Base-by-base conservation (phyloP, 1,140 invertebrate genomes). In the Anthonomus grandis region DNA sequence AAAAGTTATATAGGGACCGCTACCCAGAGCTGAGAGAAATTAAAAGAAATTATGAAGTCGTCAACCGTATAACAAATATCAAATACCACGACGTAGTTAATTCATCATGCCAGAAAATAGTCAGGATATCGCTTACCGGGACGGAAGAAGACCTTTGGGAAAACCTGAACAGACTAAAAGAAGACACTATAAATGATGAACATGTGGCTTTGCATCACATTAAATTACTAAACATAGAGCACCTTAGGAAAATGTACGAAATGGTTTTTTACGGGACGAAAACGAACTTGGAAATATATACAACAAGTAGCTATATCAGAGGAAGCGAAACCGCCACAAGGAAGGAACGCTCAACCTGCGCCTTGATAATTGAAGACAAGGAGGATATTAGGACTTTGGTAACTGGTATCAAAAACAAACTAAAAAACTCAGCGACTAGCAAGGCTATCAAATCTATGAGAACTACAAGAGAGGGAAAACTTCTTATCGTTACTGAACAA, bases 231-330 rank as follows among this genome's bases (percentile, higher is more conserved):
- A 17, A 31, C 5, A 10, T 25, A 15, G 24, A 47, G 17, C 5
- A 2, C 10, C 45, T 36, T 8, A 41, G 31, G 17, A 44, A 60
- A 22, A 60, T 60, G 51, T n/a, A 45, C 1, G 45, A 55, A 38
- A 18, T 22, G 4, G 47, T 51, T 3, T 46, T 61, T 31, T 36
- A 47, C 3, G 48, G 44, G 2, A 36, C 36, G 6, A 13, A 38
- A 2, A 54, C n/a, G 10, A 24, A 24, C 1, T 31, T 51, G 37
- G 15, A 42, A 31, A 41, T 60, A 36, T 48, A 47, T 21, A 55
- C n/a, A n/a, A n/a, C n/a, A n/a, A n/a, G n/a, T n/a, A n/a, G n/a
- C n/a, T n/a, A n/a, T n/a, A n/a, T n/a, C n/a, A 13, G 49, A 22
- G 15, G 5, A 34, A 15, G 15, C 6, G 38, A 45, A 0, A 51